phyloP scores from a whole-genome alignment of 2,113 vertebrate species.

The Xenopus borealis region DNA sequence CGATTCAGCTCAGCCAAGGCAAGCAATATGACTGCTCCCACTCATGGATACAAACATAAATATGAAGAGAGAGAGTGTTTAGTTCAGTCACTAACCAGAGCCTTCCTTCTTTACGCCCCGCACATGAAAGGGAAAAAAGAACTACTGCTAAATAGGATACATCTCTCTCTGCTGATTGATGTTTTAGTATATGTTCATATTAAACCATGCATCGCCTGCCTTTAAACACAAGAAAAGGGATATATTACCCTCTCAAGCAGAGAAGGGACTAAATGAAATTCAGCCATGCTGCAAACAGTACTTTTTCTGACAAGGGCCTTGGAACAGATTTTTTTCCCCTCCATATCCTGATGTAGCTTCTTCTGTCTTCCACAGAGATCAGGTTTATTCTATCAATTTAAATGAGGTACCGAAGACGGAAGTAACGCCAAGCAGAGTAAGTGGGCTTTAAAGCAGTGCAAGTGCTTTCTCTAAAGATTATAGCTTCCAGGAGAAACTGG shows the following conservation, averaged over 20 bases:
- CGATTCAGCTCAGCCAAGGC: no score
- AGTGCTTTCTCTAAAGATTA: no score
- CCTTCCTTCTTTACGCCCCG: no score
- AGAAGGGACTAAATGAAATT: conserved; percentile 32
- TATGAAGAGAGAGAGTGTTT: no score
- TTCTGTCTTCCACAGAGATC: conserved; percentile 78
- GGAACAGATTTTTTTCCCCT: conserved; percentile 49
- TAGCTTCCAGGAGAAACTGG: no score
- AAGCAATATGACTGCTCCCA: no score
- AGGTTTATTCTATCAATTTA: conserved; percentile 96
- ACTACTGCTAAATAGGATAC: no score
- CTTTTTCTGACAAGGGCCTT: conserved; percentile 39
- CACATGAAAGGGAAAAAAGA: no score
- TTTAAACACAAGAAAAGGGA: conserved; percentile 15
- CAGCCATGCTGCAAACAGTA: conserved; percentile 41
- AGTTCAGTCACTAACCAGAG: no score
- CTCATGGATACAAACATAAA: no score
- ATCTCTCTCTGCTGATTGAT: conserved; percentile 37
- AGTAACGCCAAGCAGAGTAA: conserved; percentile 91
- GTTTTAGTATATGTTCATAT: neutral
- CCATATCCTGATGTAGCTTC: conserved; percentile 46
- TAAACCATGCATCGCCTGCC: neutral
- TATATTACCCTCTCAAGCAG: neutral
- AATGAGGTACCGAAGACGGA: conserved; percentile 91
- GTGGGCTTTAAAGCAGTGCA: conserved; percentile 49